A percentile compares a stretch with the other conserved stretches of the same genome.
These are phyloP conservation scores for Heliothis virescens DNA, from an alignment of 1,140 invertebrate genomes.

Conservation along the genomic window DNA sequence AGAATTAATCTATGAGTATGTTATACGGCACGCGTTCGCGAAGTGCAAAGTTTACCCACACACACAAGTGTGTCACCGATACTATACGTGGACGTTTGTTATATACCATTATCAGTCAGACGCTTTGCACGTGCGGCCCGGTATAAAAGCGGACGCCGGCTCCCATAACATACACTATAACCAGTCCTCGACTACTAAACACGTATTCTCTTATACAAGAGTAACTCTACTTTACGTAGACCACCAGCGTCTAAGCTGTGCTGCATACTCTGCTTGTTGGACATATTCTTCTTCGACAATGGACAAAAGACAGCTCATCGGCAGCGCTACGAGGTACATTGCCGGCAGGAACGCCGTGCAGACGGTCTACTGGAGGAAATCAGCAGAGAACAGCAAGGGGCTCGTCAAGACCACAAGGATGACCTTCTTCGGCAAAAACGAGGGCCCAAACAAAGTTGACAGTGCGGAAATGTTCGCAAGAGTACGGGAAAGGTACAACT, in stretches of 20 bases:
- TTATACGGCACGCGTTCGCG: slow-evolving; percentile 61
- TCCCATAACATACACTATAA: slow-evolving; percentile 33
- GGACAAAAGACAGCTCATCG: slow-evolving; percentile 86
- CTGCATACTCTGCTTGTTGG: slow-evolving; percentile 25
- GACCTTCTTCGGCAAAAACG: slow-evolving; percentile 87
- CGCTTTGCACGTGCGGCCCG: slow-evolving; percentile 55
- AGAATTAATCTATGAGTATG: slow-evolving; percentile 21
- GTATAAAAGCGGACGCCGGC: slow-evolving; percentile 54
- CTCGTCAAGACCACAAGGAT: slow-evolving; percentile 88
- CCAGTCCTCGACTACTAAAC: slow-evolving; percentile 29
- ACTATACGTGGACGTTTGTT: slow-evolving; percentile 38
- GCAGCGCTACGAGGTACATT: slow-evolving; percentile 89
- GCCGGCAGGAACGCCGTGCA: slow-evolving; percentile 90
- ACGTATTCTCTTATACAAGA: neutral
- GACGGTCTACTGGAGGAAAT: slow-evolving; percentile 90
- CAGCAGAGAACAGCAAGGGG: slow-evolving; percentile 83
- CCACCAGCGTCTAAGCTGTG: slow-evolving; percentile 18
- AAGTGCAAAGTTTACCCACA: slow-evolving; percentile 75
- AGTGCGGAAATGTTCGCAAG: slow-evolving; percentile 80
- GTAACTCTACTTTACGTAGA: neutral
- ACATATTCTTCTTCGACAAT: slow-evolving; percentile 63
- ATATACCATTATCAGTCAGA: slow-evolving; percentile 59
- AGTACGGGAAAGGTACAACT: slow-evolving; percentile 78
- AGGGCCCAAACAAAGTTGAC: slow-evolving; percentile 83
- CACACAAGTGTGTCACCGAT: slow-evolving; percentile 42